Base-by-base conservation (phyloP, 2,888 invertebrate genomes). In the Pycnomerus fuliginosus region DNA sequence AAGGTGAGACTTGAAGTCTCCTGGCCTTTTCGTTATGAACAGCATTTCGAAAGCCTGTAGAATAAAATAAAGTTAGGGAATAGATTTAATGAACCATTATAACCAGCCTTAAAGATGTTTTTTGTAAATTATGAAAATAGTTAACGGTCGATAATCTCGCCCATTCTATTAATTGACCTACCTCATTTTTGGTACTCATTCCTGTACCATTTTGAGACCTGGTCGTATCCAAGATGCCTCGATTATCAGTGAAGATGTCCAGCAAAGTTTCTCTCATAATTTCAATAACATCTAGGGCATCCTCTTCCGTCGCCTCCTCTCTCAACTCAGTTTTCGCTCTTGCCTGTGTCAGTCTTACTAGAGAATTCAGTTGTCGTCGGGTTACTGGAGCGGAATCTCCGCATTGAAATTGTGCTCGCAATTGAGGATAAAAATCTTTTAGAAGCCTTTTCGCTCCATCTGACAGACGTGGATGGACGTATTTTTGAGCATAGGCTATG, bases 401-500 rank as follows among this genome's bases (percentile, higher is more conserved):
- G 2, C 76, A 77, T 57, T 84, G 80, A 59, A 84, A 82, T 24
- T 78, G 80, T 39, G 79, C 76, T 3, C 93, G 75, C 22, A 96
- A 75, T 52, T 87, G 80, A 36, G 91, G 74, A 67, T 94, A 96
- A 72, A 91, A 95, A 5, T 82, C 74, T 70, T 87, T 83, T 13
- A 94, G 69, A 1, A 83, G 74, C 46, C 74, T 72, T 2, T 83
- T 84, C 2, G 95, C 94, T 36, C 83, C 85, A 1, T 72, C 67
- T 20, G 83, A 83, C 11, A 96, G 75, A 60, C 79, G 80, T 1
- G 96, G 94, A 53, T 87, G 83, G 0, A 94, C 88, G 70, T 90
- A 91, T 68, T 90, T 85, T 48, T 87, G 82, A 1, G 94, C 90
- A 71, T 95, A 97, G 0, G 88, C 89, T 55, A 97, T 87, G 65